phyloP scores from a whole-genome alignment of 2,113 vertebrate species.

The Cromileptes altivelis region DNA sequence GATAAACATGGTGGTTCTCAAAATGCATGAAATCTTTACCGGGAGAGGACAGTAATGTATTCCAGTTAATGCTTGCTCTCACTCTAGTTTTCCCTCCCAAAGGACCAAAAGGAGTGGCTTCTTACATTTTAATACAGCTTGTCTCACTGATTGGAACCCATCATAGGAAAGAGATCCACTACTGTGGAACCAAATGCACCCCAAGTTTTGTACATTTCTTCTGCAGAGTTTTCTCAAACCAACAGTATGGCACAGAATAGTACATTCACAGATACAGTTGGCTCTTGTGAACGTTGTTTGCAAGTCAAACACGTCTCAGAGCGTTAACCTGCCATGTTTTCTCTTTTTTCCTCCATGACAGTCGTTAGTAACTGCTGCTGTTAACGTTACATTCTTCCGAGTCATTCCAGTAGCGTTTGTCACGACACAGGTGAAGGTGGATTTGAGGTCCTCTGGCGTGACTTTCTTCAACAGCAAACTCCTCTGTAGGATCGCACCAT shows the following conservation, averaged over 20 bases:
- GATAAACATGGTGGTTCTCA: neutral
- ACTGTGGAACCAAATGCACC: neutral
- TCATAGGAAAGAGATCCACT: neutral
- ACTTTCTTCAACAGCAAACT: conserved; percentile 69
- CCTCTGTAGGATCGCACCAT: conserved; percentile 60
- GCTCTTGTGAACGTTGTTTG: neutral
- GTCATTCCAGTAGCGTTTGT: conserved; percentile 53
- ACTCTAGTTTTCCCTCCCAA: neutral
- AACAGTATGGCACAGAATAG: neutral
- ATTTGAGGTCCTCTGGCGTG: conserved; percentile 54
- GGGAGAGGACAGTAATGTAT: neutral
- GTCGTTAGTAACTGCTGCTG: neutral
- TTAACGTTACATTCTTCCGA: conserved; percentile 39
- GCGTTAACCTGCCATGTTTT: neutral
- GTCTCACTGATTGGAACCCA: neutral
- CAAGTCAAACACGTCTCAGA: neutral
- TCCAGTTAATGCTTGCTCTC: neutral
- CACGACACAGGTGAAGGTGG: conserved; percentile 79
- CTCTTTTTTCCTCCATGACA: neutral
- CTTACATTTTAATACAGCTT: neutral
- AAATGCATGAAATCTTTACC: neutral
- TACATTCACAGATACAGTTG: neutral
- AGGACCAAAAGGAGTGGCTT: neutral
- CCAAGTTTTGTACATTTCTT: neutral
- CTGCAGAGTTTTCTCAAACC: neutral